Base-by-base conservation (phyloP, 1,140 invertebrate genomes). In the Nymphalis io region DNA sequence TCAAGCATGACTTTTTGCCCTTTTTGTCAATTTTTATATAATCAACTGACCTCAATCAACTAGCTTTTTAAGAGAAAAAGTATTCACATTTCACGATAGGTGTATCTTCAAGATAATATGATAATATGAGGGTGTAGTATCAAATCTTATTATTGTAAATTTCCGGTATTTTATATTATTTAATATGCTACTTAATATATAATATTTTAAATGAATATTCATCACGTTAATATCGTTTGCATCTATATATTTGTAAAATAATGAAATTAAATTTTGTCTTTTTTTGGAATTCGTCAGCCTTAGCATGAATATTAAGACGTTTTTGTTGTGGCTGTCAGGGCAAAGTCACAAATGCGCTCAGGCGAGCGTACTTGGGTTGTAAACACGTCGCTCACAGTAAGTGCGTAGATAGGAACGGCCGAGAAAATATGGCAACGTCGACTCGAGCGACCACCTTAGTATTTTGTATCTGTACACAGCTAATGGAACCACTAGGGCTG, bases 351-450 rank as follows among this genome's bases (percentile, higher is more conserved):
- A 86, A 84, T 80, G 92, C 90, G 77, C 86, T 92, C 81, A 89
- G 92, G 85, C 83, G 90, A 76, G 90, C 88, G 60, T 92, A 92
- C 86, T 92, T 91, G 84, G 87, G 90, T 91, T 92, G 88, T 92
- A 92, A 92, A 87, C 86, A 87, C 83, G 84, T 92, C 81, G 90
- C 91, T 86, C 90, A 92, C 89, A 92, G 91, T 92, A 92, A 92
- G 91, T 92, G 82, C 83, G 85, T 92, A 92, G 89, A 74, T 55
- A 69, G 73, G 61, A 70, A 48, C 66, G 63, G 74, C 59, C 71
- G 42, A 66, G 65, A 39, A 46, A 60, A 69, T 46, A 51, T 62
- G 74, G 72, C 62, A 60, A 48, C 60, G 48, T 53, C 64, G 39
- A 58, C 60, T 58, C 59, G 70, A 64, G 71, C 73, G 76, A 67